A percentile compares a stretch with the other conserved stretches of the same genome.
These are phyloP conservation scores for Lutra lutra DNA, from an alignment of 2,797 vertebrate genomes.

Conservation along the genomic window DNA sequence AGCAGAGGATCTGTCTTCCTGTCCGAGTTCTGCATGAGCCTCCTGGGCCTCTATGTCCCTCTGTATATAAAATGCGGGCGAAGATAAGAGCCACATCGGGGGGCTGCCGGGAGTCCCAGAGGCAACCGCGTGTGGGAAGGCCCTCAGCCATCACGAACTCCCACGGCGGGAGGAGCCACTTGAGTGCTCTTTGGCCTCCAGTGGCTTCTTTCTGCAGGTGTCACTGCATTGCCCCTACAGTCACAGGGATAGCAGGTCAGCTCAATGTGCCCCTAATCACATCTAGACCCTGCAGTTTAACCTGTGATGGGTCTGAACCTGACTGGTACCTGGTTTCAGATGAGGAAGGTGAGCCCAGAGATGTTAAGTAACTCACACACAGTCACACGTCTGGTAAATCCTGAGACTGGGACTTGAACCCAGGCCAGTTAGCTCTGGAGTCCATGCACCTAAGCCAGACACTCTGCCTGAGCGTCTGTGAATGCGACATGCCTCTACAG, in stretches of 20 bases:
- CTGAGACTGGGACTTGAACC: background rate
- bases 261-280: background rate
- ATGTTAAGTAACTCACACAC: background rate
- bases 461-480: background rate
- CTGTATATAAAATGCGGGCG: no score
- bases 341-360: background rate
- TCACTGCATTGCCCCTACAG: background rate
- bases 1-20: accelerated
- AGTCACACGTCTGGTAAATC: background rate
- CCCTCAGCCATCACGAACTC: background rate
- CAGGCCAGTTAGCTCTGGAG: background rate
- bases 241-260: background rate
- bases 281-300: background rate
- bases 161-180: background rate
- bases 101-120: background rate
- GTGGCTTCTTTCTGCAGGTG: background rate
- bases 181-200: background rate
- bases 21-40: background rate
- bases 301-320: background rate
- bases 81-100: background rate
- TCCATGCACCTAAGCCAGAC: background rate
- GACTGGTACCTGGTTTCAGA: background rate
- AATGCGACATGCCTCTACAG: background rate
- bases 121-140: background rate
- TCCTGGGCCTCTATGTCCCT: background rate